Base-by-base conservation (phyloP, 2,113 vertebrate species). In the Gobiocypris rarus region DNA sequence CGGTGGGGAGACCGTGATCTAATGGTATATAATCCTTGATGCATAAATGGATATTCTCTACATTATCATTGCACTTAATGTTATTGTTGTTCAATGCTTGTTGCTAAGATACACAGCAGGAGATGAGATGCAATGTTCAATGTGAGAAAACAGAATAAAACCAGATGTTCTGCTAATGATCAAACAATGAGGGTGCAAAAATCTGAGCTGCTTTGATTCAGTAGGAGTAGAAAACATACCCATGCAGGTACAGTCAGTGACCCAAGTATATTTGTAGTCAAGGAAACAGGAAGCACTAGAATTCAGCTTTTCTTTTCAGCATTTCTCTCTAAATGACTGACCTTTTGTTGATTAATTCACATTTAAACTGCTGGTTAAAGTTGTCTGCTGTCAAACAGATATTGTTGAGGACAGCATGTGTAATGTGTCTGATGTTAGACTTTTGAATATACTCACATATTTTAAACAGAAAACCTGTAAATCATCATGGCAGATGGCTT, bases 41-140 rank as follows among this genome's bases (percentile, higher is more conserved):
- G 56, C 52, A 52, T 84, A 59, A 86, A 80, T 88, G 78, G 81
- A 41, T 81, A 86, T 54, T 75, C 85, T 81, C 56, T 81, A 73
- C 77, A 84, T 79, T 74, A 54, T 83, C 43, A 34, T 74, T 81
- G 70, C 13, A n/a, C 17, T 65, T 24, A 59, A 43, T 19, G 86
- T 74, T 67, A 80, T 71, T 85, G 81, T 71, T 52, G 83, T 71
- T 52, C 58, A 82, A 48, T 10, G 38, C 31, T 15, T 13, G 58
- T 50, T 80, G 73, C 54, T 59, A 59, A 58, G 43, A 50, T 24
- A 50, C 70, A 61, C 28, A 54, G 14, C n/a, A 15, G 61, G 1
- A 28, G 54, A 82, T 56, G 17, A 22, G 38, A 58, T 70, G 10
- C 22, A 14, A 15, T 9, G 52, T 43, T 58, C 24, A 26, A 28